A percentile compares a stretch with the other conserved stretches of the same genome.
Conservation (phyloP, 2,113 vertebrate genomes). For the Toxostoma redivivum region DNA sequence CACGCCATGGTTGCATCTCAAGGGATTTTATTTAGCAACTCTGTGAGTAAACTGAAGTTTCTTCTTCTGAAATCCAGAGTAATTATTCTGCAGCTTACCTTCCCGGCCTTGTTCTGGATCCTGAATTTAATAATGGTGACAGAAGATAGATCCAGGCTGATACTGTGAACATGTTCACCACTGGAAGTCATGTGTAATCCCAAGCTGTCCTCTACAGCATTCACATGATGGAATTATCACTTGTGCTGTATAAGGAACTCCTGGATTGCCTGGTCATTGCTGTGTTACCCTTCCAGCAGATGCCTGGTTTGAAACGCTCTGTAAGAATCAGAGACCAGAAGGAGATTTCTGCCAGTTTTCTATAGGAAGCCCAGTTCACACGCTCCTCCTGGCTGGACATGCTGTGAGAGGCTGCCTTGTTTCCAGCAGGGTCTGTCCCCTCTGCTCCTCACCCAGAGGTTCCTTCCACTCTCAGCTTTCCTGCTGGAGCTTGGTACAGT, state of each 20-base stretch:
- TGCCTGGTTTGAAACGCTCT: background rate
- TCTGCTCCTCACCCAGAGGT: background rate
- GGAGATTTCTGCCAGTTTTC: background rate
- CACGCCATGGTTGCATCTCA: background rate
- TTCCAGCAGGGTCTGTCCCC: background rate
- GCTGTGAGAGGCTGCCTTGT: background rate
- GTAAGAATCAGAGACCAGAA: background rate
- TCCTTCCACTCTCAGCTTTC: background rate
- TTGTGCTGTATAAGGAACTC: background rate
- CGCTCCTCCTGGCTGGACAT: accelerated
- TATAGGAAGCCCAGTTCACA: background rate
- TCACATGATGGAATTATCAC: background rate
- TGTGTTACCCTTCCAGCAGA: background rate
- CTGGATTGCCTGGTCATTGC: background rate
- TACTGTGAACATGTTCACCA: background rate
- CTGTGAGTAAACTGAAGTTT: background rate
- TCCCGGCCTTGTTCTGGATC: background rate
- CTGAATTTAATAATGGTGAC: background rate
- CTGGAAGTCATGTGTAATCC: background rate
- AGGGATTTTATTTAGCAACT: background rate
- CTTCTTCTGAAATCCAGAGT: background rate
- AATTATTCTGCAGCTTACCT: background rate
- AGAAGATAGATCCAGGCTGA: background rate
- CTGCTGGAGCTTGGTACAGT: background rate
- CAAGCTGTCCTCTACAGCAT: background rate